Evolutionary conservation across 2,888 invertebrate species (phyloP), one percentile per base, ranked within the genome.

Genomic region (Malthinus flaveolus): DNA sequence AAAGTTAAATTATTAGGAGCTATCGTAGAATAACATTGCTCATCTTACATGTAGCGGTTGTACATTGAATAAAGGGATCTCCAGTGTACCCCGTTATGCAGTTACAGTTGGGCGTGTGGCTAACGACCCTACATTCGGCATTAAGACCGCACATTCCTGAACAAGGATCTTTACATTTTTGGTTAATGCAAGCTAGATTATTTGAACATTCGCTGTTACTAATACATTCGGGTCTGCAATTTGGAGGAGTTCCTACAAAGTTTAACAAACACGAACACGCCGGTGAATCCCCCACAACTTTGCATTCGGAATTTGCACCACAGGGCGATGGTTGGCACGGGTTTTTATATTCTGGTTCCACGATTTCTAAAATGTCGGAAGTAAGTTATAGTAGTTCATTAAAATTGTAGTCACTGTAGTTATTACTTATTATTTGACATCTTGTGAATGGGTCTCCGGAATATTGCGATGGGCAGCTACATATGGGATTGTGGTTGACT

Each of bases 131-230:
- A 71, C 91, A 92, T 66, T 87, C 84, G 8, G 91, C 89, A 74
- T 86, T 87, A 42, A 78, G 73, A 36, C 91, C 91, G 72, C 93
- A 93, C 9, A 86, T 83, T 56, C 85, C 83, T 35, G 84, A 81
- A 70, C 91, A 91, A 4, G 90, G 90, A 73, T 88, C 87, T 77
- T 82, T 84, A 73, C 91, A 91, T 80, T 88, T 89, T 70, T 87
- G 85, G 71, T 86, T 87, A 8, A 89, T 82, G 72, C 91, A 91
- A 36, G 90, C 89, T 72, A 84, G 79, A 67, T 87, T 84, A 70
- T 83, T 85, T 0, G 86, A 67, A 72, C 91, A 91, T 75, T 90
- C 90, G 33, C 87, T 83, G 75, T 85, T 90, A 7, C 84, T 83
- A 7, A 87, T 83, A 73, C 91, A 91, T 78, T 89, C 89, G 2